Evolutionary conservation across 2,888 invertebrate genomes (phyloP), one percentile per base, ranked within the genome.

Genomic region (Lithophane semibrunnea): DNA sequence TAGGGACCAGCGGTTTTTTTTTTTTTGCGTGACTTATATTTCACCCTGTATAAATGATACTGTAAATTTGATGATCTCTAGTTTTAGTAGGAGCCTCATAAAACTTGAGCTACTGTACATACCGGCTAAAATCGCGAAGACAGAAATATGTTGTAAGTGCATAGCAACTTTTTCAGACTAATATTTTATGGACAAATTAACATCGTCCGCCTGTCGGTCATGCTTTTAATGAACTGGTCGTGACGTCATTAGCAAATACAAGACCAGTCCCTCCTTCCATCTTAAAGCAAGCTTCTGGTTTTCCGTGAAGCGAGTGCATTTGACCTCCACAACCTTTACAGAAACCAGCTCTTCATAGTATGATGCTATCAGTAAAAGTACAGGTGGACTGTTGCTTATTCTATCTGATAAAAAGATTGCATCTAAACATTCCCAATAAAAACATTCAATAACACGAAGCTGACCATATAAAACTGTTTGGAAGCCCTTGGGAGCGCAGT

Each of bases 401-500:
- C 49, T 69, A 77, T 77, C 74, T 68, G 78, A 86, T 82, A 80
- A 75, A 86, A 80, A 74, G 75, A 83, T 86, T 86, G 47, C 67
- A 80, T 83, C 69, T 65, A 72, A 74, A 79, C 77, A 76, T 75
- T 80, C 44, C 75, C 69, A 69, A 83, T 82, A 83, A 84, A 85
- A 82, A 85, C 86, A 86, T 88, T 84, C 88, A 88, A 90, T 89
- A 88, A 85, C 83, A 88, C 77, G 77, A 83, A 88, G 83, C 82
- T 84, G 81, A 79, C 86, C 82, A 64, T 75, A 89, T 90, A 86
- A 90, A 91, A 88, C 81, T 79, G 85, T 84, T 84, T 72, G 75
- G 75, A 84, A 82, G 82, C 89, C 87, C 90, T 82, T 71, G 88
- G 89, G 89, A 90, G 88, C 83, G 77, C 80, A 80, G 87, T 91